Evolutionary conservation across 2,888 invertebrate genomes (phyloP).

Genomic region (Leuctra nigra): DNA sequence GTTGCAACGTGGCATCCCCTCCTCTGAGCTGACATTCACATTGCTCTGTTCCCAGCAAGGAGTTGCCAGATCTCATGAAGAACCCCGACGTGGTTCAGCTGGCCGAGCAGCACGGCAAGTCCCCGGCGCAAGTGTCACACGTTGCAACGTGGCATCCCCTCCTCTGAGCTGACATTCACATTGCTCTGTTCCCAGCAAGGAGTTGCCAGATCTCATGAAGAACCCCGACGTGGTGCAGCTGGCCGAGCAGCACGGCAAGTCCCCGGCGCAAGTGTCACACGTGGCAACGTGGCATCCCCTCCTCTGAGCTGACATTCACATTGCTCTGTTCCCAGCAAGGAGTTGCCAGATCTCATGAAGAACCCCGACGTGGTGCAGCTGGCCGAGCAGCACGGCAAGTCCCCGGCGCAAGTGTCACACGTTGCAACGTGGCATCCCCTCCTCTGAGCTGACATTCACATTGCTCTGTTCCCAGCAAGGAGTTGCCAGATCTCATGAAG

Average conservation of each 20-base stretch:
- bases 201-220: constrained; percentile 54
- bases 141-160: too few species aligned
- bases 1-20: constrained; percentile 65
- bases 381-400: constrained; percentile 49
- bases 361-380: constrained; percentile 52
- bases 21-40: too few species aligned
- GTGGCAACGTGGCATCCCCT: too few species aligned
- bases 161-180: too few species aligned
- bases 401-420: constrained; percentile 74
- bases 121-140: constrained; percentile 74
- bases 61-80: constrained; percentile 54
- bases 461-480: too few species aligned
- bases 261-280: constrained; percentile 74
- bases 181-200: too few species aligned
- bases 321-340: too few species aligned
- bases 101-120: constrained; percentile 49
- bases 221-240: constrained; percentile 52
- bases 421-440: too few species aligned
- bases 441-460: too few species aligned
- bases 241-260: constrained; percentile 49
- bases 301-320: too few species aligned
- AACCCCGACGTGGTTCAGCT: constrained; percentile 52
- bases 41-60: too few species aligned
- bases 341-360: constrained; percentile 54
- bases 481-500: constrained; percentile 54